phyloP scores from a whole-genome alignment of 2,888 invertebrate species.

The Drosophila cracens region DNA sequence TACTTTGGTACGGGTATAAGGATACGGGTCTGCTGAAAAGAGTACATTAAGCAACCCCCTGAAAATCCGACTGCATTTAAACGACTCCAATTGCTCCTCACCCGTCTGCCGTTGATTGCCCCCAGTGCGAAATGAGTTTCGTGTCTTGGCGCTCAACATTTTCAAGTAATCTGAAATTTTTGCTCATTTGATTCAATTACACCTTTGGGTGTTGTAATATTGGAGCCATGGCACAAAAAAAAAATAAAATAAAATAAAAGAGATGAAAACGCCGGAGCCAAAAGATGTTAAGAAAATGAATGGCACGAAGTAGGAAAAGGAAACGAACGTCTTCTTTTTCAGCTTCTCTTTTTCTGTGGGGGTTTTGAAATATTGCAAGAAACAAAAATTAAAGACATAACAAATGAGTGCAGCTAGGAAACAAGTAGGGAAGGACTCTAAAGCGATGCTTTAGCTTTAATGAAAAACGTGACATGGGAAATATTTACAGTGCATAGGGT shows the following conservation, averaged over 20 bases:
- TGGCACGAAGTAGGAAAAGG: slow-evolving; percentile 29
- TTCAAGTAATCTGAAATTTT: slow-evolving; percentile 76
- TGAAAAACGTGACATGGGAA: slow-evolving; percentile 6
- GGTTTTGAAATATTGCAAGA: slow-evolving; percentile 20
- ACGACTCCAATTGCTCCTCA: slow-evolving; percentile 14
- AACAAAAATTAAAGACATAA: slow-evolving; percentile 48
- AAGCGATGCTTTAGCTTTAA: slow-evolving; percentile 15
- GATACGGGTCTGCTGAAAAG: neutral
- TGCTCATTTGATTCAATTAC: slow-evolving; percentile 84
- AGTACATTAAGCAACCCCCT: slow-evolving; percentile 12
- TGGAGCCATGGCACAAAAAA: slow-evolving; percentile 22
- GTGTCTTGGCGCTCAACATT: slow-evolving; percentile 59
- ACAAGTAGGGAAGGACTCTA: neutral
- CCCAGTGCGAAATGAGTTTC: slow-evolving; percentile 59
- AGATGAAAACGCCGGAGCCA: slow-evolving; percentile 14
- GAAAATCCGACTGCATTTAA: slow-evolving; percentile 47
- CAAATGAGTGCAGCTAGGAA: slow-evolving; percentile 46
- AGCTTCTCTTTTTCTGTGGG: slow-evolving; percentile 10
- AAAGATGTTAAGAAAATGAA: slow-evolving; percentile 53
- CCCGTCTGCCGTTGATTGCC: slow-evolving; percentile 54
- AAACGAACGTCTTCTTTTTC: slow-evolving; percentile 20
- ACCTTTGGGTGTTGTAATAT: slow-evolving; percentile 84
- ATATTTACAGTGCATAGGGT: slow-evolving; percentile 7
- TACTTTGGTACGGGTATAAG: neutral
- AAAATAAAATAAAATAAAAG: slow-evolving; percentile 4